Conservation (phyloP, 2,888 invertebrate species). For the Alitta virens region DNA sequence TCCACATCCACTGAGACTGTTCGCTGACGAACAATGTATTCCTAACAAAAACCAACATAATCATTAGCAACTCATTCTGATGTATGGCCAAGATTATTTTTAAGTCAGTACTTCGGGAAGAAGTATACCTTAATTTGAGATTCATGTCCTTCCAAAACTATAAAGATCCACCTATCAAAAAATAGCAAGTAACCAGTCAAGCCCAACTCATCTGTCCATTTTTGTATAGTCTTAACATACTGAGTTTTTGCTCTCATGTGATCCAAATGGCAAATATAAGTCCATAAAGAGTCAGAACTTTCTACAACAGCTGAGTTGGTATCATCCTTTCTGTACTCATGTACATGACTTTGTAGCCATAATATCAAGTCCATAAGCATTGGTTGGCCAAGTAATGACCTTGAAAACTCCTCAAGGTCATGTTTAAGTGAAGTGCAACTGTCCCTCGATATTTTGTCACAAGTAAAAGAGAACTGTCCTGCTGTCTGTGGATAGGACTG, state of each 20-base stretch:
- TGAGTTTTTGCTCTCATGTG: constrained; percentile 43
- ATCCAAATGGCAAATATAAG: constrained; percentile 38
- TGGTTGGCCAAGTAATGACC: constrained; percentile 27
- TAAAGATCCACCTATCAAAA: constrained; percentile 36
- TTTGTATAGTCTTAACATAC: constrained; percentile 40
- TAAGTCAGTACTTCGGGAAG: neutral
- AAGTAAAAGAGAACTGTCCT: neutral
- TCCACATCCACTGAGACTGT: constrained; percentile 50
- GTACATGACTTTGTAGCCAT: constrained; percentile 25
- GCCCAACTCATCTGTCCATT: constrained; percentile 37
- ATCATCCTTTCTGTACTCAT: neutral
- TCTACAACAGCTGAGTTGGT: neutral
- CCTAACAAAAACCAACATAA: constrained; percentile 25
- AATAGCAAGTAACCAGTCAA: constrained; percentile 40
- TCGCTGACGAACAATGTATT: constrained; percentile 40
- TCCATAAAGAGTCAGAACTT: constrained; percentile 21
- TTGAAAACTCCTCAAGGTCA: constrained; percentile 13
- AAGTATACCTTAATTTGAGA: constrained; percentile 34
- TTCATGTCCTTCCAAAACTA: constrained; percentile 37
- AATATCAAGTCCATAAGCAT: constrained; percentile 32
- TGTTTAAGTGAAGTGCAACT: constrained; percentile 13
- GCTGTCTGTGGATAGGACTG: neutral
- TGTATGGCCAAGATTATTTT: neutral
- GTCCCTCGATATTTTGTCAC: neutral
- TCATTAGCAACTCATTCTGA: neutral